A percentile compares a stretch with the other conserved stretches of the same genome.
These are phyloP conservation scores for Otolemur crassicaudatus DNA, from an alignment of 2,797 vertebrate species.

Conservation along the genomic window DNA sequence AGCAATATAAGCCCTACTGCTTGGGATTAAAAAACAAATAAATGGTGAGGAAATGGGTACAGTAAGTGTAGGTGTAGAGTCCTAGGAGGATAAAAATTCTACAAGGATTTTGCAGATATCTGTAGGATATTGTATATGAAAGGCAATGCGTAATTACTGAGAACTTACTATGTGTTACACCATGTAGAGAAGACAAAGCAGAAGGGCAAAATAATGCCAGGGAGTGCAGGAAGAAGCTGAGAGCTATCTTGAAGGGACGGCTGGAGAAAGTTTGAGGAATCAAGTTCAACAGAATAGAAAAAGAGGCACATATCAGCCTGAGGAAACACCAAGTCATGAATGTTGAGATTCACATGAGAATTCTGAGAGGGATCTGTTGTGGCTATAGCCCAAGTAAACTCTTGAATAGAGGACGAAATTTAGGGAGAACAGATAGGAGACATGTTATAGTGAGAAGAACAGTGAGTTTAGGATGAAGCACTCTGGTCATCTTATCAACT, in stretches of 20 bases:
- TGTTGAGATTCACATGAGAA: neutral
- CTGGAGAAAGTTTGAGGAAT: neutral
- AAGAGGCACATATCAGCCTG: neutral
- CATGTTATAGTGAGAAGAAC: neutral
- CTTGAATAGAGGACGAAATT: neutral
- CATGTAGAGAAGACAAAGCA: neutral
- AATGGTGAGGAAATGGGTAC: neutral
- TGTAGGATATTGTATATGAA: neutral
- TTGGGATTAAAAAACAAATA: constrained; percentile 22
- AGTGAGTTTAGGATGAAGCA: neutral
- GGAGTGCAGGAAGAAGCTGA: neutral
- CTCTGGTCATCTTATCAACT: neutral
- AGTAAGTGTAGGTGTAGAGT: neutral
- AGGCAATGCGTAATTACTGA: neutral
- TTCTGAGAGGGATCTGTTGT: neutral
- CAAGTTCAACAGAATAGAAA: neutral
- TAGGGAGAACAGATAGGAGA: neutral
- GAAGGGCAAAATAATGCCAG: neutral
- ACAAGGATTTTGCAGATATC: neutral
- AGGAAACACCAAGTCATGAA: neutral
- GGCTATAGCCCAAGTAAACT: neutral
- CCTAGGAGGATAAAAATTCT: neutral
- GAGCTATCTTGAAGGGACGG: neutral
- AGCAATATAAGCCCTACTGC: neutral
- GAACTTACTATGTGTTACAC: neutral